phyloP scores from a whole-genome alignment of 2,797 vertebrate genomes.

The Pitangus sulphuratus region DNA sequence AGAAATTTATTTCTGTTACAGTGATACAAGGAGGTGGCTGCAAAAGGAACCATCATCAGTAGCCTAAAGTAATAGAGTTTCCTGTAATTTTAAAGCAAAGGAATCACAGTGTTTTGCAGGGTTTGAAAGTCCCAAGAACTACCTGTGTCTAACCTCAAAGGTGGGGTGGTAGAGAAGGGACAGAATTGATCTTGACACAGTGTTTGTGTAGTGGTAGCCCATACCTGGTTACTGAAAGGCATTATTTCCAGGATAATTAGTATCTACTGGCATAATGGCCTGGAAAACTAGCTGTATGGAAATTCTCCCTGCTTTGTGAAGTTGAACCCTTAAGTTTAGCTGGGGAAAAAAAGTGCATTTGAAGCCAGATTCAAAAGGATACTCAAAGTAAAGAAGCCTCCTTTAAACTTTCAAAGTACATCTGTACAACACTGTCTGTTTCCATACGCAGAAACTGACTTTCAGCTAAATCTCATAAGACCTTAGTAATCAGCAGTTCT shows the following conservation, averaged over 20 bases:
- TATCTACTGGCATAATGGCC: background rate
- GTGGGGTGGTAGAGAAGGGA: background rate
- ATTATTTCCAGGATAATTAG: background rate
- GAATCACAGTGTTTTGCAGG: background rate
- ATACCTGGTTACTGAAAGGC: background rate
- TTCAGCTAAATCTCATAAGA: background rate
- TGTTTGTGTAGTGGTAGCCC: background rate
- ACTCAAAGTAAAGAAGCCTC: background rate
- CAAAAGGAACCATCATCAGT: background rate
- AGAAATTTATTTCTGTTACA: background rate
- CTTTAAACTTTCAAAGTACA: background rate
- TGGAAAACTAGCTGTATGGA: background rate
- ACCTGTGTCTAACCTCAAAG: background rate
- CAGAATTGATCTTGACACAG: background rate
- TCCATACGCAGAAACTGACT: background rate
- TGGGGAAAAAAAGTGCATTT: background rate
- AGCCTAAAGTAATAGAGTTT: background rate
- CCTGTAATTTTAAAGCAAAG: background rate
- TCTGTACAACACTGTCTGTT: background rate
- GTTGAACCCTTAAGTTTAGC: background rate
- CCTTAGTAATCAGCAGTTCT: background rate
- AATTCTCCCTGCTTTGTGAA: background rate
- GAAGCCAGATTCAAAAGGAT: background rate
- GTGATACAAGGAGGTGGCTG: background rate
- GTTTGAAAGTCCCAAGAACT: background rate